Evolutionary conservation across 2,113 vertebrate genomes (phyloP).

Genomic region (Quiscalus mexicanus): DNA sequence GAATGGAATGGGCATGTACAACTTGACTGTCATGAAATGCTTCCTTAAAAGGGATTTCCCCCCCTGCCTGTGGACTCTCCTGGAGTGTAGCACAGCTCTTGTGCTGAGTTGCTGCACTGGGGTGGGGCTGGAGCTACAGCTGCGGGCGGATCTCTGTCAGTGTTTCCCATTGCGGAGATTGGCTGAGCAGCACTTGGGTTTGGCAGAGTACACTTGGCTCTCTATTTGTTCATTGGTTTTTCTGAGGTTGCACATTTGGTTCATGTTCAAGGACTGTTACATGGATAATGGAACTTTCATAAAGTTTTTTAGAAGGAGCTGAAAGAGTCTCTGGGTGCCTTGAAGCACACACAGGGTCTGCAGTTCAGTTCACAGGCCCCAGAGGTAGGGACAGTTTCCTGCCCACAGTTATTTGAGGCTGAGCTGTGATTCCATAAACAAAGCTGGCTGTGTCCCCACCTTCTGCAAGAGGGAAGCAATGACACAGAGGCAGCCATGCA

Average conservation of each 20-base stretch:
- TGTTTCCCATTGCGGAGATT: fast-evolving
- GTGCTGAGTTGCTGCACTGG: too few species aligned
- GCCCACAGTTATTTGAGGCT: background rate
- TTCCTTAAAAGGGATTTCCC: slow-evolving; percentile 68
- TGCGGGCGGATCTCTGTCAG: background rate
- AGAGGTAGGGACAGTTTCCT: background rate
- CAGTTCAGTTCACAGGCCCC: background rate
- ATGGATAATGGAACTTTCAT: background rate
- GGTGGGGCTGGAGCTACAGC: background rate
- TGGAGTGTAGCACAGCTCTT: background rate
- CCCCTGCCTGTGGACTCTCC: background rate
- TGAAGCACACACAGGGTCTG: background rate
- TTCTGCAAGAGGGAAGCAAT: background rate
- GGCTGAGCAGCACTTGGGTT: background rate
- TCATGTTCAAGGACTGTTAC: background rate
- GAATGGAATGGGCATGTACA: background rate
- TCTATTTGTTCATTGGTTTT: background rate
- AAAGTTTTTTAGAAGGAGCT: background rate
- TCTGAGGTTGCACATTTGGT: background rate
- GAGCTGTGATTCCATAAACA: background rate
- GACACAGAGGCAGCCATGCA: fast-evolving
- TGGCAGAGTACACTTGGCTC: background rate
- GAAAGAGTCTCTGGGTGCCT: background rate
- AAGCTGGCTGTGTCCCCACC: background rate
- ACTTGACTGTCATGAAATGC: background rate